A percentile compares a stretch with the other conserved stretches of the same genome.
phyloP scores from a whole-genome alignment of 2,797 vertebrate genomes.

The Oreortyx pictus region DNA sequence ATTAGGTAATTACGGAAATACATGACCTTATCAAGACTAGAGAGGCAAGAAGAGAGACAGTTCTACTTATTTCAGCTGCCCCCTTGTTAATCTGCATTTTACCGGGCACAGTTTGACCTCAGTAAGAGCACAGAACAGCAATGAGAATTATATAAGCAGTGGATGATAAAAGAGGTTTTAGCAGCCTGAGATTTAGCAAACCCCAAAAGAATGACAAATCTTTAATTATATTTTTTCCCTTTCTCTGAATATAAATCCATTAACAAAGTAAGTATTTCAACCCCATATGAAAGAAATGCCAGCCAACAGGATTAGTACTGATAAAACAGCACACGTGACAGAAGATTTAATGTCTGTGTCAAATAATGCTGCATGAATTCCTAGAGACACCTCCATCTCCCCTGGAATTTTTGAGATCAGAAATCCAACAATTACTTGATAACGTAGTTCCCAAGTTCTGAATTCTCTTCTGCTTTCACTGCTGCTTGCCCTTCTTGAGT shows the following conservation, averaged over 20 bases:
- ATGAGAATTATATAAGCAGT: background rate
- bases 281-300: background rate
- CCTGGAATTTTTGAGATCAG: background rate
- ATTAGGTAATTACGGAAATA: background rate
- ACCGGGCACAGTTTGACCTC: background rate
- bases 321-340: background rate
- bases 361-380: background rate
- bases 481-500: conserved; percentile 77
- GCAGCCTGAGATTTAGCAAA: conserved; percentile 18
- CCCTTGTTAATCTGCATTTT: background rate
- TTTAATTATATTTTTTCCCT: background rate
- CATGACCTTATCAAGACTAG: background rate
- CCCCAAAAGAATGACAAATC: background rate
- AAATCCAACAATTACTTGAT: conserved; percentile 86
- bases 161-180: background rate
- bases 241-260: background rate
- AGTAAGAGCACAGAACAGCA: background rate
- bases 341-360: background rate
- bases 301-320: background rate
- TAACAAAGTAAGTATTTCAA: background rate
- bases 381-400: background rate
- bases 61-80: background rate
- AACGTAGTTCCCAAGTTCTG: conserved; percentile 86
- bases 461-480: conserved; percentile 92
- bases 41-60: background rate